A percentile compares a stretch with the other conserved stretches of the same genome.
Evolutionary conservation across 2,113 vertebrate genomes (phyloP).

Genomic region (Sterna hirundo): DNA sequence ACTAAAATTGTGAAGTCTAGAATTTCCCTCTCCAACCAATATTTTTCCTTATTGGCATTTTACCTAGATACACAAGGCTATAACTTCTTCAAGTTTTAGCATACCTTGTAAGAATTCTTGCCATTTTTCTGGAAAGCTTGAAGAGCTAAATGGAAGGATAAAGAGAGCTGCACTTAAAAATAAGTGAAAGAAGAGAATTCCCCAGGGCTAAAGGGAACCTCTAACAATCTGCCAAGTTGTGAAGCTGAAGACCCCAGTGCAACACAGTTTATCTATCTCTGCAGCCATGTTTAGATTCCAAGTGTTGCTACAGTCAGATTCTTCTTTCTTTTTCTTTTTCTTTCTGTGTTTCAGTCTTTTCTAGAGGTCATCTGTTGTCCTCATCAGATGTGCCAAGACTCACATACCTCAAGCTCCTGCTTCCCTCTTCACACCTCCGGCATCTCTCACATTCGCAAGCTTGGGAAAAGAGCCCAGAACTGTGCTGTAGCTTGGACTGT

Average conservation of each 20-base stretch:
- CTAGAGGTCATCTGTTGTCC: neutral
- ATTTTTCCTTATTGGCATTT: neutral
- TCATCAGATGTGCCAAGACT: neutral
- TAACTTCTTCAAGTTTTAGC: neutral
- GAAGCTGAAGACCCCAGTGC: neutral
- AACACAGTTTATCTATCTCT: neutral
- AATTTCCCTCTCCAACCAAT: neutral
- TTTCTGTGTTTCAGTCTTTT: neutral
- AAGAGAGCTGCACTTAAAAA: neutral
- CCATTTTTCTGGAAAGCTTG: neutral
- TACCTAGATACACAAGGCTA: neutral
- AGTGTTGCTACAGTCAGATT: neutral
- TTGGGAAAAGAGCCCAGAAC: conserved; percentile 3
- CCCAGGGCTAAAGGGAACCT: neutral
- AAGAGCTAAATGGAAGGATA: neutral
- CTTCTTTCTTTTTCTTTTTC: neutral
- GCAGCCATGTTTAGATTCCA: neutral
- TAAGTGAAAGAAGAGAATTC: neutral
- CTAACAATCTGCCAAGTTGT: neutral
- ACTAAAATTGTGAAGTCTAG: neutral
- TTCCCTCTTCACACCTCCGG: neutral
- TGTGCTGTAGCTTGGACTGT: neutral
- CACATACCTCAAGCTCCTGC: neutral
- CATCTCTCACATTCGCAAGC: neutral
- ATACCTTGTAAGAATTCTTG: neutral